phyloP scores from a whole-genome alignment of 2,113 vertebrate species.

The Myotis lucifugus region DNA sequence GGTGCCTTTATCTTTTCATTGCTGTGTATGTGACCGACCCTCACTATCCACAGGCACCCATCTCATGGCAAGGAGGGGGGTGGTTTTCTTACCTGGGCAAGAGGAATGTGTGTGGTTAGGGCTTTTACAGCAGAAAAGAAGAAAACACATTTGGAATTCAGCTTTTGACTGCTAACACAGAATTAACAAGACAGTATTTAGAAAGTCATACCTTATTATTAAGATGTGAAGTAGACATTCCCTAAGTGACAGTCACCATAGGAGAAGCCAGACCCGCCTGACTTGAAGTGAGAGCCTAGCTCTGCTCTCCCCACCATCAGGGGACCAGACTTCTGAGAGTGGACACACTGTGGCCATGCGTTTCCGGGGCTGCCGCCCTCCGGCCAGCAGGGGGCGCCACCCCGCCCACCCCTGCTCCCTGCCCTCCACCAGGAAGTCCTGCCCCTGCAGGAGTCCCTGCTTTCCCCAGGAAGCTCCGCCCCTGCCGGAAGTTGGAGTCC shows the following conservation, averaged over 20 bases:
- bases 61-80: background rate
- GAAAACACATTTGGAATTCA: constrained; percentile 4
- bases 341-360: too few relatives aligned
- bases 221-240: background rate
- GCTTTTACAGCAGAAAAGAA: background rate
- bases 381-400: too few relatives aligned
- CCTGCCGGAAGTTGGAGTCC: too few relatives aligned
- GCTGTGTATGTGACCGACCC: too few relatives aligned
- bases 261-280: background rate
- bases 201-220: background rate
- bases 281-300: background rate
- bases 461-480: too few relatives aligned
- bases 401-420: too few relatives aligned
- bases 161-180: constrained; percentile 3
- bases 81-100: background rate
- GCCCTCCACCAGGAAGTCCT: too few relatives aligned
- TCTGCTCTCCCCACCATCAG: too few relatives aligned
- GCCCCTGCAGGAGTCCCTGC: too few relatives aligned
- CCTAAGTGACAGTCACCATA: background rate
- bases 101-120: background rate
- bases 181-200: constrained; percentile 34
- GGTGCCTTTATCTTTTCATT: too few relatives aligned
- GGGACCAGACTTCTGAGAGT: too few relatives aligned
- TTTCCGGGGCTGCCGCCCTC: too few relatives aligned
- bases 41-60: background rate